A percentile compares a stretch with the other conserved stretches of the same genome.
These are phyloP conservation scores for Pristiophorus japonicus DNA, from an alignment of 2,113 vertebrate species.

Conservation along the genomic window DNA sequence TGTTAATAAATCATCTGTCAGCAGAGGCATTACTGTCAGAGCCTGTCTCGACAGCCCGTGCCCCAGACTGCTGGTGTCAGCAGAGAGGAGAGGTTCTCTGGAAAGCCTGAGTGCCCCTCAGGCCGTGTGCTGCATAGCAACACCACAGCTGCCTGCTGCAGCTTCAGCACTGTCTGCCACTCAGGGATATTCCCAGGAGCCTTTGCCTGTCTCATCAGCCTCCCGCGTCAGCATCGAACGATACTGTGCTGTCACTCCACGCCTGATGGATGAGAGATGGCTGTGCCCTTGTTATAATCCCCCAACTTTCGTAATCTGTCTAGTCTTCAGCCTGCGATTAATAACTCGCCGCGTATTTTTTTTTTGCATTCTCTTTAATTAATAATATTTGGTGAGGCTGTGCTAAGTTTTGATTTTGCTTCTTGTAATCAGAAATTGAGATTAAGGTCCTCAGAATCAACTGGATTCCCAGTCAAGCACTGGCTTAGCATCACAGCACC, in stretches of 20 bases:
- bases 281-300: not conserved
- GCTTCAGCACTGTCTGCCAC: not conserved
- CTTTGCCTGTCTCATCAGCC: not conserved
- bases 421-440: not conserved
- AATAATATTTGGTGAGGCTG: not conserved
- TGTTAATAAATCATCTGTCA: conserved; percentile 26
- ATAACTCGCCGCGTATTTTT: not conserved
- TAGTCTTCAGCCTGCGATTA: not conserved
- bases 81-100: not conserved
- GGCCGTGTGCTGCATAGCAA: not conserved
- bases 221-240: not conserved
- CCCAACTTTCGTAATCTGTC: not conserved
- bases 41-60: conserved; percentile 2
- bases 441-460: not conserved
- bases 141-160: conserved; percentile 6
- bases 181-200: conserved; percentile 9
- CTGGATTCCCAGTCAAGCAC: not conserved
- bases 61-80: conserved; percentile 33
- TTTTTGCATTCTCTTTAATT: not conserved
- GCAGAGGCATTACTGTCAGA: not conserved
- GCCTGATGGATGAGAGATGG: conserved; percentile 23
- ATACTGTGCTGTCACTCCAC: not conserved
- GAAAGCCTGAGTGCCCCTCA: not conserved
- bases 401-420: not conserved
- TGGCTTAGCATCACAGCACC: not conserved